Percentiles rank a stretch among this genome's conserved stretches.
Evolutionary conservation across 2,113 vertebrate genomes (phyloP).

Genomic region (Lucifuga dentata): DNA sequence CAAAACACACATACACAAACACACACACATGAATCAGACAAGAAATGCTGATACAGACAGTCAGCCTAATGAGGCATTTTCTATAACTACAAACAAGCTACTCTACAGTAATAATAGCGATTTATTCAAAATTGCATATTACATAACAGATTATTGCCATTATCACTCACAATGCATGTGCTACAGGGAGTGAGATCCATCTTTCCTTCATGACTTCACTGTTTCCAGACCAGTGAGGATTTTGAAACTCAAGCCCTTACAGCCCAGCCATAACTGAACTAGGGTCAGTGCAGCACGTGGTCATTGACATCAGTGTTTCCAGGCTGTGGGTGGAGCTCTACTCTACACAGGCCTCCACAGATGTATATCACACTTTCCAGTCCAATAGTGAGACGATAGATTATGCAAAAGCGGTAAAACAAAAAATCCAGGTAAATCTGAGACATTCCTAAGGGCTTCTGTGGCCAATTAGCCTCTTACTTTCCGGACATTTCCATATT

Average conservation of each 20-base stretch:
- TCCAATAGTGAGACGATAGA: slow-evolving; percentile 40
- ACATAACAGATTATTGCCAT: too few relatives aligned
- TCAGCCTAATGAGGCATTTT: too few relatives aligned
- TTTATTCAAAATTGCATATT: neutral
- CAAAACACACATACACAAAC: too few relatives aligned
- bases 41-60: neutral
- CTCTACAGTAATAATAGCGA: too few relatives aligned
- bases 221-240: slow-evolving; percentile 51
- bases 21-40: too few relatives aligned
- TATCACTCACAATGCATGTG: too few relatives aligned
- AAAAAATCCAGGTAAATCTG: slow-evolving; percentile 47
- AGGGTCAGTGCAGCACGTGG: slow-evolving; percentile 29
- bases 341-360: slow-evolving; percentile 27
- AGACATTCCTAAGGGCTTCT: slow-evolving; percentile 68
- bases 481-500: slow-evolving; percentile 71
- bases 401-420: slow-evolving; percentile 64
- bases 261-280: slow-evolving; percentile 33
- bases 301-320: slow-evolving; percentile 75
- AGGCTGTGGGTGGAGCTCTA: slow-evolving; percentile 45
- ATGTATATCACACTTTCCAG: slow-evolving; percentile 76
- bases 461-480: slow-evolving; percentile 69
- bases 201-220: slow-evolving; percentile 54
- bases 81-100: too few relatives aligned
- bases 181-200: neutral
- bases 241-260: slow-evolving; percentile 40